phyloP scores from a whole-genome alignment of 2,113 vertebrate genomes.

The Sinocyclocheilus grahami region DNA sequence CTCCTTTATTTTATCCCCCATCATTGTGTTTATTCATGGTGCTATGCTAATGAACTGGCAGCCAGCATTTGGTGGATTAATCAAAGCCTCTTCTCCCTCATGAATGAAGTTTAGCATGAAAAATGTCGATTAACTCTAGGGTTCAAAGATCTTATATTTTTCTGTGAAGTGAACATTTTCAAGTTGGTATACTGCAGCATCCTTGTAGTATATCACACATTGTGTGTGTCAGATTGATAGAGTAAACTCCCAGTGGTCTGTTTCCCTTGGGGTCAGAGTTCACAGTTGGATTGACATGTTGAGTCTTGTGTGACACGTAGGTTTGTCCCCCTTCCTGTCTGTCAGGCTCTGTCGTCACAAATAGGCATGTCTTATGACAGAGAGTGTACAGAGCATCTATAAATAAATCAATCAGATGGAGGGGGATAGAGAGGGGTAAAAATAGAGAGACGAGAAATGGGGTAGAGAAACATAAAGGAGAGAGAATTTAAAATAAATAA shows the following conservation, averaged over 20 bases:
- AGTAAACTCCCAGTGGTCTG: neutral
- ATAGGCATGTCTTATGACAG: slow-evolving; percentile 59
- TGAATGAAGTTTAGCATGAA: slow-evolving; percentile 28
- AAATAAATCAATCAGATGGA: slow-evolving; percentile 51
- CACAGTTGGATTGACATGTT: slow-evolving; percentile 12
- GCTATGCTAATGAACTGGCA: slow-evolving; percentile 46
- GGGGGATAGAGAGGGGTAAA: slow-evolving; percentile 2
- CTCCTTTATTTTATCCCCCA: neutral
- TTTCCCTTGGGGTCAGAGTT: slow-evolving; percentile 35
- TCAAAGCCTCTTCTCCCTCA: slow-evolving; percentile 28
- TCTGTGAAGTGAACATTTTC: neutral
- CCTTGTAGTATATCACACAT: neutral
- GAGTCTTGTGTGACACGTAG: slow-evolving; percentile 27
- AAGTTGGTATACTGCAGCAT: neutral
- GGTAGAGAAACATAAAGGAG: neutral
- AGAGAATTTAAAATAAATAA: neutral
- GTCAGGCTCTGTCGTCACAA: slow-evolving; percentile 42
- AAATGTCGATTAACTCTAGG: neutral
- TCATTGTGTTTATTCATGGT: slow-evolving; percentile 24
- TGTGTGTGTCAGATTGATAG: slow-evolving; percentile 8
- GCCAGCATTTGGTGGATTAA: slow-evolving; percentile 31
- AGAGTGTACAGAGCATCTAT: slow-evolving; percentile 44
- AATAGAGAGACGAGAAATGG: slow-evolving; percentile 13
- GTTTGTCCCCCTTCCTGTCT: slow-evolving; percentile 42
- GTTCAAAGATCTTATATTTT: neutral